phyloP scores from a whole-genome alignment of 2,797 vertebrate species.

The Gambusia yucatana region DNA sequence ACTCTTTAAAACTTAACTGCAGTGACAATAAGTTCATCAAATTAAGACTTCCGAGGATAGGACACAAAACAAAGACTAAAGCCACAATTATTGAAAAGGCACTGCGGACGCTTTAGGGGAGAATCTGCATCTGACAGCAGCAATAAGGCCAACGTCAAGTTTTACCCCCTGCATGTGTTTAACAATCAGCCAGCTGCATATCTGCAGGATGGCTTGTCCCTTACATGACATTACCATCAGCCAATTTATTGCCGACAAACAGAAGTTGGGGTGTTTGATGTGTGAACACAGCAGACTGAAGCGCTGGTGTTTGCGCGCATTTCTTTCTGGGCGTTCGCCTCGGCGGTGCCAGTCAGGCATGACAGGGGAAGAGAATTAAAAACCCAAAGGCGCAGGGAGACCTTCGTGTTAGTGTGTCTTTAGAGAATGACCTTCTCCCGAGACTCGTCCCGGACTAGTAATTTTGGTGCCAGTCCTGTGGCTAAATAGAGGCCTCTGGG shows the following conservation, averaged over 20 bases:
- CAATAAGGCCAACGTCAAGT: slow-evolving; percentile 25
- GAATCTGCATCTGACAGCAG: slow-evolving; percentile 7
- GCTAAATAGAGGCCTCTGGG: slow-evolving; percentile 54
- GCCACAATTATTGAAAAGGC: slow-evolving; percentile 22
- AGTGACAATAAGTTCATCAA: slow-evolving; percentile 49
- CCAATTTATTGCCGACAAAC: slow-evolving; percentile 36
- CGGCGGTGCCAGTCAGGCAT: slow-evolving; percentile 68
- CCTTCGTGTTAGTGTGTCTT: slow-evolving; percentile 58
- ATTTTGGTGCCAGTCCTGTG: slow-evolving; percentile 62
- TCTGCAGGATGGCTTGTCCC: slow-evolving; percentile 23
- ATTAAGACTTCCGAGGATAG: slow-evolving; percentile 37
- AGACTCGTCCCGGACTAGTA: slow-evolving; percentile 64
- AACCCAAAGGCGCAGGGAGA: slow-evolving; percentile 62
- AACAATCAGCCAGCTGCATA: slow-evolving; percentile 8
- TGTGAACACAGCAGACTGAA: slow-evolving; percentile 4
- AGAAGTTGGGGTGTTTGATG: slow-evolving; percentile 16
- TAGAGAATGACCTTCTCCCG: slow-evolving; percentile 66
- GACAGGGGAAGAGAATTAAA: slow-evolving; percentile 72
- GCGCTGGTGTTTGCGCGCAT: slow-evolving; percentile 9
- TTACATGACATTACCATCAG: slow-evolving; percentile 26
- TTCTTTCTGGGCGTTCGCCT: slow-evolving; percentile 48
- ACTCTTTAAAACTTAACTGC: slow-evolving; percentile 48
- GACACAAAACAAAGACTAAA: slow-evolving; percentile 43
- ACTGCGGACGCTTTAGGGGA: slow-evolving; percentile 22
- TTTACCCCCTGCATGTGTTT: not conserved